Evolutionary conservation across 2,797 vertebrate species (phyloP).

Genomic region (Fistularia commersonii): DNA sequence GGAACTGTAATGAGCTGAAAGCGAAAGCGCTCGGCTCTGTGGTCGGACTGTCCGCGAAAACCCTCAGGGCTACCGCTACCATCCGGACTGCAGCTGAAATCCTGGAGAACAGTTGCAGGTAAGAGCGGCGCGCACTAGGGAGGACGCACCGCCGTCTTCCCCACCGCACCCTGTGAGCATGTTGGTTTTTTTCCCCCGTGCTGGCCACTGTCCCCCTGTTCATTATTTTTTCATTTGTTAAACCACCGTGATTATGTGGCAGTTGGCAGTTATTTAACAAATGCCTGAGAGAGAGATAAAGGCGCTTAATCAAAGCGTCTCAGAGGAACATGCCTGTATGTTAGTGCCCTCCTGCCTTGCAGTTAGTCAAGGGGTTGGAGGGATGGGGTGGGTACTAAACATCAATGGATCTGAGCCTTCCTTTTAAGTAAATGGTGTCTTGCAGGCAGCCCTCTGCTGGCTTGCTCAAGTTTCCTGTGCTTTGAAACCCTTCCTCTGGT

Average conservation of each 20-base stretch:
- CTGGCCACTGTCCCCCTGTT: constrained; percentile 5
- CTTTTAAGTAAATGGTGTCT: constrained; percentile 74
- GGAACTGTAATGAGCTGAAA: constrained; percentile 90
- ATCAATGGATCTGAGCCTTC: constrained; percentile 71
- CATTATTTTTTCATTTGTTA: constrained; percentile 28
- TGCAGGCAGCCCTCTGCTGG: constrained; percentile 80
- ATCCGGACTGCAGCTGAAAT: constrained; percentile 81
- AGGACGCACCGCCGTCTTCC: neutral
- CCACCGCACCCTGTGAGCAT: neutral
- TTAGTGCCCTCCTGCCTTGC: constrained; percentile 71
- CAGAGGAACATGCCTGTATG: constrained; percentile 62
- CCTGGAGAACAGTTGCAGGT: constrained; percentile 90
- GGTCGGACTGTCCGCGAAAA: constrained; percentile 87
- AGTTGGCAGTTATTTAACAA: constrained; percentile 44
- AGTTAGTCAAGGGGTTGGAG: constrained; percentile 67
- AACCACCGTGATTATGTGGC: constrained; percentile 27
- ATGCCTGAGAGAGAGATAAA: constrained; percentile 49
- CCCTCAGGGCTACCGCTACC: constrained; percentile 82
- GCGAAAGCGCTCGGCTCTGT: constrained; percentile 77
- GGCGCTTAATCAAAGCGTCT: constrained; percentile 67
- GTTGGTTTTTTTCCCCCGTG: constrained; percentile 1
- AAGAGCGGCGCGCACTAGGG: constrained; percentile 48
- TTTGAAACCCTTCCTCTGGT: constrained; percentile 77
- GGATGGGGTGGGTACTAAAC: constrained; percentile 61
- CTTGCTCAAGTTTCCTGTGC: constrained; percentile 79